Base-by-base conservation (phyloP, 2,888 invertebrate genomes). In the Dioctria linearis region DNA sequence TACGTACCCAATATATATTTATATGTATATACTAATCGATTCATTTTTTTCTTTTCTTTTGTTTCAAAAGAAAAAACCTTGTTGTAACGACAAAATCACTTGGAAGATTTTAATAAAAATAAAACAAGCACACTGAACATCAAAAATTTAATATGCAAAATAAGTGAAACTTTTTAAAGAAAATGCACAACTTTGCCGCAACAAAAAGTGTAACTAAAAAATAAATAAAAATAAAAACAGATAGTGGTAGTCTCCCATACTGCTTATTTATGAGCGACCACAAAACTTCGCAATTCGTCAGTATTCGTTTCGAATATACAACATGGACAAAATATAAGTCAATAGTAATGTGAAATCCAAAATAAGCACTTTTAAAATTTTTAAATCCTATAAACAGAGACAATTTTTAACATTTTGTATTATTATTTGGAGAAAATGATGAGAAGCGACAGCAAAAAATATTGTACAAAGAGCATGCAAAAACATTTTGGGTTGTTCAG, bases 11-110 rank as follows among this genome's bases (percentile, higher is more conserved):
- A 67, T 6, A 8, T 46, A 54, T 51, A 69, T 73, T 40, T 57
- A 73, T 59, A 59, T 25, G 25, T 59, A 63, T 78, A 67, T 81
- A 84, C 84, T 84, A 84, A 84, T 84, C 84, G 84, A 84, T 84
- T 84, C 84, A 83, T 83, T 83, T 75, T 81, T 69, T 73, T 79
- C 46, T 71, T 43, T 46, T 67, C 59, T 46, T 69, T 80, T 80
- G 69, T 57, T 51, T 57, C 43, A 57, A 73, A 73, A 59, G 25
- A 49, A 76, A 49, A 80, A 39, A 57, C 46, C 51, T 59, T 61
- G 63, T 80, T 63, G 65, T 8, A 51, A 63, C 69, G 59, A 71
- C 65, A 65, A 73, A 80, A 63, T 51, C 57, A 6, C 46, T 25
- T 71, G 39, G 6, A 40, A 13, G 51, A 5, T 8, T 39, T 51